Evolutionary conservation across 2,113 vertebrate genomes (phyloP).

Genomic region (Dasypus novemcinctus): DNA sequence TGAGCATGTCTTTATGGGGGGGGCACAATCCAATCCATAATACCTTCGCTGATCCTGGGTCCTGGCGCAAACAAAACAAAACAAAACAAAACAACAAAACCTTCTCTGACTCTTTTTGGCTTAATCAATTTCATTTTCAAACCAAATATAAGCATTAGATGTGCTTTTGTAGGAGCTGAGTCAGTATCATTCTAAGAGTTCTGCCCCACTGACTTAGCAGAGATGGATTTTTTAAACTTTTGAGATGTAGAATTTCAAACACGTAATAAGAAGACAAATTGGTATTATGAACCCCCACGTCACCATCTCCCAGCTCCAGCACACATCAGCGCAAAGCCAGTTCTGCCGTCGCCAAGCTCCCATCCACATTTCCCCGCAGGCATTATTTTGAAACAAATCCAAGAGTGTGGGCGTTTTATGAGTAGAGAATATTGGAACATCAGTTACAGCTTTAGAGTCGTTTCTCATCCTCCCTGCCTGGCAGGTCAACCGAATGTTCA

Average conservation of each 20-base stretch:
- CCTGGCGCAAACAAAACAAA: too few relatives aligned
- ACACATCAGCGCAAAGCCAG: neutral
- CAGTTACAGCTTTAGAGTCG: neutral
- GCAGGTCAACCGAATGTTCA: neutral
- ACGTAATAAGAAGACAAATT: neutral
- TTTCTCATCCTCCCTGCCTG: neutral
- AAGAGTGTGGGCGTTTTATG: neutral
- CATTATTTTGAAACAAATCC: neutral
- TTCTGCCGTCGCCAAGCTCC: neutral
- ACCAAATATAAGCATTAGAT: neutral
- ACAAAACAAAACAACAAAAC: too few relatives aligned
- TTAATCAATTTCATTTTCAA: constrained; percentile 11
- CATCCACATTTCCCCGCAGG: neutral
- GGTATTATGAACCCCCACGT: too few relatives aligned
- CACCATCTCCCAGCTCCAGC: neutral
- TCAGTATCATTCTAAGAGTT: neutral
- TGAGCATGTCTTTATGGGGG: too few relatives aligned
- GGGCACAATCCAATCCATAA: too few relatives aligned
- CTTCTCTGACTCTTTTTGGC: neutral
- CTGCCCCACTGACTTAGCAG: neutral
- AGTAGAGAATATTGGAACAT: neutral
- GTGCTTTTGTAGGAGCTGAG: neutral
- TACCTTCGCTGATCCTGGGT: too few relatives aligned
- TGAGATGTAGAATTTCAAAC: neutral
- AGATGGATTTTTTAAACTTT: neutral